A percentile compares a stretch with the other conserved stretches of the same genome.
phyloP scores from a whole-genome alignment of 2,113 vertebrate genomes.

The Menidia beryllina region DNA sequence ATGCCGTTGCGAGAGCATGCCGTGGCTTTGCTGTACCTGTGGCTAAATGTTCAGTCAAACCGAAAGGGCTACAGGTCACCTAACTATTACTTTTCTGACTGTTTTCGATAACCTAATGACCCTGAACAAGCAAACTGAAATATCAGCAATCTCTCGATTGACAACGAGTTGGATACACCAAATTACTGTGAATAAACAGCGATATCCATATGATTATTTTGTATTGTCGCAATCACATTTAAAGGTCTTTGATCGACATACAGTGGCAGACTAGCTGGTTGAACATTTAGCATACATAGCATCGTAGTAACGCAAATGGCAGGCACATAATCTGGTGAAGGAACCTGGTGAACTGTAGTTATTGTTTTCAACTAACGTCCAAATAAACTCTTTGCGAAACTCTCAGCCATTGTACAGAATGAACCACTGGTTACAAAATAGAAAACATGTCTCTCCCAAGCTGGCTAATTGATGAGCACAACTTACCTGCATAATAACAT shows the following conservation, averaged over 20 bases:
- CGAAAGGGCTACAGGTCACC: slow-evolving; percentile 10
- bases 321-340: neutral
- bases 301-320: neutral
- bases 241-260: neutral
- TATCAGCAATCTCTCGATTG: neutral
- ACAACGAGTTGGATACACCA: neutral
- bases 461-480: slow-evolving; percentile 52
- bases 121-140: neutral
- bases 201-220: too few relatives aligned
- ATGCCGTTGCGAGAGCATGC: neutral
- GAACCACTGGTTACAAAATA: neutral
- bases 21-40: neutral
- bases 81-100: slow-evolving; percentile 1
- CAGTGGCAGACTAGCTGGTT: slow-evolving; percentile 14
- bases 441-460: slow-evolving; percentile 17
- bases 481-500: slow-evolving; percentile 71
- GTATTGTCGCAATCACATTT: neutral
- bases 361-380: neutral
- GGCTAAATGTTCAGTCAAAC: neutral
- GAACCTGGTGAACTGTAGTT: neutral
- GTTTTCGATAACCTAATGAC: neutral
- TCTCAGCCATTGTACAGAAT: neutral
- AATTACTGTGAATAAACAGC: neutral
- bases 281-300: slow-evolving; percentile 35
- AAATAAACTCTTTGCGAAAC: neutral